These are phyloP conservation scores for Rhabdomys dilectus DNA, from an alignment of 2,113 vertebrate genomes.

Conservation along the genomic window DNA sequence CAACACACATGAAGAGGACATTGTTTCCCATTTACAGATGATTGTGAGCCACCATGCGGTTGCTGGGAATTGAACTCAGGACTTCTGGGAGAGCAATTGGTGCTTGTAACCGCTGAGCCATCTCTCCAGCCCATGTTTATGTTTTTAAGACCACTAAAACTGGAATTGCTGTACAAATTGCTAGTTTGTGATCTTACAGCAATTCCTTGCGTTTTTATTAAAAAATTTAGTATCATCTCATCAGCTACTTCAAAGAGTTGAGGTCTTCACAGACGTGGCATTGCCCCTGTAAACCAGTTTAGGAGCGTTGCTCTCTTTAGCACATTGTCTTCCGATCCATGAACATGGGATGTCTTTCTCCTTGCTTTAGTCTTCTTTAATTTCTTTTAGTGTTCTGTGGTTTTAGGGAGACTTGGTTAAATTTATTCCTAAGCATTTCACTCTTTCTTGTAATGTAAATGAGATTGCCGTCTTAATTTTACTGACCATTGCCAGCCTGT, in stretches of 20 bases:
- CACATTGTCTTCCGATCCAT: not conserved
- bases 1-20: too few relatives aligned
- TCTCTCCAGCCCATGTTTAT: not conserved
- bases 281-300: not conserved
- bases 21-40: too few relatives aligned
- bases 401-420: not conserved
- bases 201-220: not conserved
- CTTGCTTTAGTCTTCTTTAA: not conserved
- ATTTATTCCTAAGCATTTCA: not conserved
- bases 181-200: not conserved
- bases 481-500: not conserved
- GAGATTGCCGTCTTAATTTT: slow-evolving; percentile 10
- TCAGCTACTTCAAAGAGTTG: not conserved
- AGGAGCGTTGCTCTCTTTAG: not conserved
- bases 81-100: too few relatives aligned
- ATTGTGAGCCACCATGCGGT: too few relatives aligned
- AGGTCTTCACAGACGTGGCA: slow-evolving; percentile 1
- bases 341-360: slow-evolving; percentile 31
- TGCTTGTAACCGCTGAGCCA: too few relatives aligned
- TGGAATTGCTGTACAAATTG: too few relatives aligned
- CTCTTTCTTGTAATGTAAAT: not conserved
- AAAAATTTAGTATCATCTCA: not conserved
- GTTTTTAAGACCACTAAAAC: not conserved
- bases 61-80: too few relatives aligned
- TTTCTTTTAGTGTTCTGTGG: slow-evolving; percentile 18